Evolutionary conservation across 1,140 invertebrate species (phyloP).

Genomic region (Sitobion miscanthi): DNA sequence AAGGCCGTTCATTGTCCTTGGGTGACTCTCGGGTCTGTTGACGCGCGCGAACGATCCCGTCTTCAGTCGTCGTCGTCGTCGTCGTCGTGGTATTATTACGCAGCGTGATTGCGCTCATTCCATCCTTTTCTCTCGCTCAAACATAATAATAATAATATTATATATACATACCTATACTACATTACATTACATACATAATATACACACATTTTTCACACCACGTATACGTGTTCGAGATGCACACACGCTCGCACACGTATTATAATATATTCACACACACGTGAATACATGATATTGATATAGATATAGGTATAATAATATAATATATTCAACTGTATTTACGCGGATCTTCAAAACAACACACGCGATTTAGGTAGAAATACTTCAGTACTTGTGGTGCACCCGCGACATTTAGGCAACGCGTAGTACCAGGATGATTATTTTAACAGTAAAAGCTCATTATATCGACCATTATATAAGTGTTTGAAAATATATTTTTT

Average conservation of each 20-base stretch:
- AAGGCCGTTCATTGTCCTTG: constrained; percentile 57
- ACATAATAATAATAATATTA: not conserved
- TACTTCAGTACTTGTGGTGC: not conserved
- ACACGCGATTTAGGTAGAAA: not conserved
- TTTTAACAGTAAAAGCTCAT: not conserved
- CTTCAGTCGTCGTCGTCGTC: not conserved
- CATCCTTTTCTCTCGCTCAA: not conserved
- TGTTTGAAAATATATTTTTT: no score
- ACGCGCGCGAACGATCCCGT: constrained; percentile 38
- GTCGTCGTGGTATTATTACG: not conserved
- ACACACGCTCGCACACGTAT: not conserved
- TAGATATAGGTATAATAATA: not conserved
- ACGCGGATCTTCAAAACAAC: not conserved
- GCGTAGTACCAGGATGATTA: not conserved
- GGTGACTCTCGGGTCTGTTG: constrained; percentile 43
- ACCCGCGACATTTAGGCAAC: not conserved
- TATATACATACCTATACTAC: not conserved
- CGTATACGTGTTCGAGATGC: not conserved
- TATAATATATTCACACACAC: not conserved
- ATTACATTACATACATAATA: not conserved
- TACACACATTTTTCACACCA: not conserved
- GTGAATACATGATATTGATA: not conserved
- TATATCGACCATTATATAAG: no score
- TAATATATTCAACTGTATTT: not conserved
- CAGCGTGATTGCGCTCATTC: not conserved